phyloP scores from a whole-genome alignment of 2,888 invertebrate genomes.

The Cerastis leucographa region DNA sequence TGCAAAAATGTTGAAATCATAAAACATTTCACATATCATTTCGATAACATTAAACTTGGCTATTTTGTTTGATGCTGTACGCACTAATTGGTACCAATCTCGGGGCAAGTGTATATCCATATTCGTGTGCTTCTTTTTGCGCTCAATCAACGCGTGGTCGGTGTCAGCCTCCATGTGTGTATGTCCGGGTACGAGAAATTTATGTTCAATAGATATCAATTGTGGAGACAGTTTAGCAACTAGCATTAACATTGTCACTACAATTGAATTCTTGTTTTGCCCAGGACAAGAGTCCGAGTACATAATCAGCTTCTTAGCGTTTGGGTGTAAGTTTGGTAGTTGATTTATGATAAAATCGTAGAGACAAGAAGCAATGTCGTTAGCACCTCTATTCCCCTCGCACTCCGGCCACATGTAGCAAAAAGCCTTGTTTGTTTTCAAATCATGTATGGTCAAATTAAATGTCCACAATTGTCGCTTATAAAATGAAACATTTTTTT shows the following conservation, averaged over 20 bases:
- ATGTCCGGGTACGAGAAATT: conserved; percentile 60
- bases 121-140: conserved; percentile 34
- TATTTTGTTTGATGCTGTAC: conserved; percentile 58
- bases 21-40: conserved; percentile 54
- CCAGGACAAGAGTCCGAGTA: too few species aligned
- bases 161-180: conserved; percentile 54
- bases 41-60: conserved; percentile 56
- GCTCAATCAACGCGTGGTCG: conserved; percentile 57
- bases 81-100: conserved; percentile 64
- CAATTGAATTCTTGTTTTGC: too few species aligned
- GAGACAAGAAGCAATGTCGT: too few species aligned
- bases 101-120: conserved; percentile 36
- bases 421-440: conserved; percentile 44
- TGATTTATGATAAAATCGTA: too few species aligned
- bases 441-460: conserved; percentile 61
- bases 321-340: too few species aligned
- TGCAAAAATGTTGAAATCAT: conserved; percentile 50
- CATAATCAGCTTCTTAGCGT: too few species aligned
- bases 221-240: conserved; percentile 7
- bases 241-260: too few species aligned
- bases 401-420: conserved; percentile 66
- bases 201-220: conserved; percentile 39
- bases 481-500: conserved; percentile 57
- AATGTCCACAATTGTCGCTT: conserved; percentile 61
- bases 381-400: background rate